These are phyloP conservation scores for Hafferia zeledoni DNA, from an alignment of 2,797 vertebrate genomes.

Conservation along the genomic window DNA sequence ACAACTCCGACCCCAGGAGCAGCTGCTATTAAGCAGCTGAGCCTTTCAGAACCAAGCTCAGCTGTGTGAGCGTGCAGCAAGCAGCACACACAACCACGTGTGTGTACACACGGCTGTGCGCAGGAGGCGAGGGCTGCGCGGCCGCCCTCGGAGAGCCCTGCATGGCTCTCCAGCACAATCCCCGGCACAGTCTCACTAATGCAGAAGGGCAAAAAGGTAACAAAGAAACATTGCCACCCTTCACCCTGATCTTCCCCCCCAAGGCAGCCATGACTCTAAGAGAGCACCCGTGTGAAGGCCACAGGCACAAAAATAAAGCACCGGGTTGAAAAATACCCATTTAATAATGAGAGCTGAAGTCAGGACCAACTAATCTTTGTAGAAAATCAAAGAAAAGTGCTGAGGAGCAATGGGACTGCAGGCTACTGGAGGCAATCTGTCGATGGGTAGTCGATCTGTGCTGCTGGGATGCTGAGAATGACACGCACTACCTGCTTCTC, in stretches of 20 bases:
- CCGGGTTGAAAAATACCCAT: accelerated
- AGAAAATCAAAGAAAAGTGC: neutral
- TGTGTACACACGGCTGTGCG: accelerated
- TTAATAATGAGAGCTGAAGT: neutral
- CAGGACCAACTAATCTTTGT: neutral
- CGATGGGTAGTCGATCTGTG: accelerated
- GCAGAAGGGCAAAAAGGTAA: neutral
- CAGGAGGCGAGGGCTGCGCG: neutral
- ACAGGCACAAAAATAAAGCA: neutral
- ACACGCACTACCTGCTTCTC: accelerated
- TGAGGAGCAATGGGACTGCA: neutral
- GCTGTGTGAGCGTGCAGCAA: neutral
- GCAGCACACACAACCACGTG: neutral
- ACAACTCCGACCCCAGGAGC: neutral
- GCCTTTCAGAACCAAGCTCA: neutral
- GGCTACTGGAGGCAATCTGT: neutral
- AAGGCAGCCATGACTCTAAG: neutral
- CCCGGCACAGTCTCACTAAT: neutral
- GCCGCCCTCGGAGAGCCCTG: accelerated
- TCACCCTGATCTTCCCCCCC: neutral
- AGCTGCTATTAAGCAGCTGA: constrained; percentile 5
- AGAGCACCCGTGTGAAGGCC: accelerated
- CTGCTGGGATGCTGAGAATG: accelerated
- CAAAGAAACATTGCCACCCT: accelerated
- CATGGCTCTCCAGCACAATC: neutral